Percentiles rank a stretch among this genome's conserved stretches.
These are phyloP conservation scores for Clitarchus hookeri DNA, from an alignment of 2,888 invertebrate genomes.

Conservation along the genomic window DNA sequence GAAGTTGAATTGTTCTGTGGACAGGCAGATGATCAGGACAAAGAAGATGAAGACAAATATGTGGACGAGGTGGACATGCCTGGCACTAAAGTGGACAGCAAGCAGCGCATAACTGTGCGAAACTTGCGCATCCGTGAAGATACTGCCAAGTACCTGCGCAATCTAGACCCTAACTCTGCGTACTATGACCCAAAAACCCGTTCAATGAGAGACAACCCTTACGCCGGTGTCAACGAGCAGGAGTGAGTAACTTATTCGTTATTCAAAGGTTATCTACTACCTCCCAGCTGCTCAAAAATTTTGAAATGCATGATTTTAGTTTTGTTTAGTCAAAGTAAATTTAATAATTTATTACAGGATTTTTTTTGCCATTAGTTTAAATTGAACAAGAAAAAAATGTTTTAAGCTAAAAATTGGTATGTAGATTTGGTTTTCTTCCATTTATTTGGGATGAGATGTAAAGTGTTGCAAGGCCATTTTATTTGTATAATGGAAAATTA, in stretches of 20 bases:
- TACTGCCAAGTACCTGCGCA: slow-evolving; percentile 96
- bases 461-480: no score
- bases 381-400: no score
- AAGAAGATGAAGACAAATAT: slow-evolving; percentile 90
- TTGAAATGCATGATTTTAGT: not conserved
- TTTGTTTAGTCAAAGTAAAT: no score
- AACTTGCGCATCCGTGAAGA: slow-evolving; percentile 98
- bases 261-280: not conserved
- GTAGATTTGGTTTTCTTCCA: no score
- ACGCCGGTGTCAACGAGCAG: slow-evolving; percentile 55
- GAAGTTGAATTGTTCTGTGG: not conserved
- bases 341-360: no score
- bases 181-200: slow-evolving; percentile 99
- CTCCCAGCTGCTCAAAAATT: not conserved
- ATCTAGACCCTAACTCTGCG: slow-evolving; percentile 95
- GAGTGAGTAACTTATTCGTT: slow-evolving; percentile 30
- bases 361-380: no score
- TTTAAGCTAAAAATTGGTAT: no score
- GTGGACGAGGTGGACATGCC: slow-evolving; percentile 98
- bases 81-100: slow-evolving; percentile 98
- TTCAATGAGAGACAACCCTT: slow-evolving; percentile 97
- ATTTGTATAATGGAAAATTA: no score
- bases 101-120: slow-evolving; percentile 97
- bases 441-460: no score
- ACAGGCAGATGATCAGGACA: slow-evolving; percentile 70